Conservation (phyloP, 2,888 invertebrate genomes). For the Drepanosiphum platanoidis region DNA sequence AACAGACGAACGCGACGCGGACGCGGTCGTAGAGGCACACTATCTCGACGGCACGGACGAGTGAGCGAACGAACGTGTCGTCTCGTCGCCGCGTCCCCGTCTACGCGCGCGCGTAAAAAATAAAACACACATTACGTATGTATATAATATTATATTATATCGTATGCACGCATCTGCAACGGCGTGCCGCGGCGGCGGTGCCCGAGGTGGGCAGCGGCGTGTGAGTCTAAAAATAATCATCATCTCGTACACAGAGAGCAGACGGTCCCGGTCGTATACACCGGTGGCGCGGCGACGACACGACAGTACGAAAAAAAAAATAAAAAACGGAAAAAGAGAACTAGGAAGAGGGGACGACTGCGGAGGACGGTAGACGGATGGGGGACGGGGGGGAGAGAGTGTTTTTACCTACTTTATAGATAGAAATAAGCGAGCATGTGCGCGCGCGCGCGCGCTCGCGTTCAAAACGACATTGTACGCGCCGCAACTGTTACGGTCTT, state of each 20-base stretch:
- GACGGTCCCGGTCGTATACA: conserved; percentile 10
- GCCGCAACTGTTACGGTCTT: background rate
- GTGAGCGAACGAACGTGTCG: too few species aligned
- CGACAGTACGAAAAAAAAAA: background rate
- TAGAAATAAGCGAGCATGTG: background rate
- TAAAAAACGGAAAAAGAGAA: background rate
- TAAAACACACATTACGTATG: too few species aligned
- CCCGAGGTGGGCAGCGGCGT: background rate
- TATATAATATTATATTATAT: background rate
- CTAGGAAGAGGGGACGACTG: background rate
- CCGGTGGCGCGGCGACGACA: background rate
- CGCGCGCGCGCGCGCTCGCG: background rate
- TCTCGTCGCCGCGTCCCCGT: background rate
- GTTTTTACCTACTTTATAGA: conserved; percentile 28
- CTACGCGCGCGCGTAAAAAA: too few species aligned
- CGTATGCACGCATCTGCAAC: background rate
- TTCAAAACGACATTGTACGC: conserved; percentile 6
- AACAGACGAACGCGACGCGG: background rate
- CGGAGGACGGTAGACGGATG: background rate
- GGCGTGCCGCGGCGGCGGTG: background rate
- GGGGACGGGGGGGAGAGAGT: background rate
- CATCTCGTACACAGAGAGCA: background rate
- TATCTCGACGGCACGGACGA: background rate
- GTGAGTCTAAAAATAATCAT: conserved; percentile 16
- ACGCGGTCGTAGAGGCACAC: background rate